Percentiles rank a stretch among this genome's conserved stretches.
These are phyloP conservation scores for Hydrolagus affinis DNA, from an alignment of 2,113 vertebrate genomes.

Conservation along the genomic window DNA sequence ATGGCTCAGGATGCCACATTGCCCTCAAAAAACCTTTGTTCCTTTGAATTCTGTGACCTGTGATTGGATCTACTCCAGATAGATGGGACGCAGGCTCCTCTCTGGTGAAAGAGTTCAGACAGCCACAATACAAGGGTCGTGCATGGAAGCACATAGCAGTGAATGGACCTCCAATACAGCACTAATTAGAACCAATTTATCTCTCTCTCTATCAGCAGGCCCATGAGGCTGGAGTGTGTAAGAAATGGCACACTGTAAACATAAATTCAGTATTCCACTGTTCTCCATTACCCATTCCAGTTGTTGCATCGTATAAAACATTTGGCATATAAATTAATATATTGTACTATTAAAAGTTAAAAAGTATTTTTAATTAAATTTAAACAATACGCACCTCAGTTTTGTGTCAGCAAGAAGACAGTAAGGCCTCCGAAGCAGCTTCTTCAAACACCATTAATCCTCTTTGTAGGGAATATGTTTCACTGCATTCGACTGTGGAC, in stretches of 20 bases:
- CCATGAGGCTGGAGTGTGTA: background rate
- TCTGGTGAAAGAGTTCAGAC: background rate
- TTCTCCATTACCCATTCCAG: background rate
- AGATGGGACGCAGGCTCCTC: background rate
- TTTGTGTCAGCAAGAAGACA: background rate
- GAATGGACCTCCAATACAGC: background rate
- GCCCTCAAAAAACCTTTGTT: too few species aligned
- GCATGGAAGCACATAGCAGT: background rate
- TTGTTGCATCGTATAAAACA: constrained; percentile 8
- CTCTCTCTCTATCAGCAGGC: background rate
- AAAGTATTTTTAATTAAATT: background rate
- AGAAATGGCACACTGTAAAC: background rate
- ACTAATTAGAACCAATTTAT: constrained; percentile 27
- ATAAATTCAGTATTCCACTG: background rate
- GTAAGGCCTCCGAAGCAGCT: background rate
- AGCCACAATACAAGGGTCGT: background rate
- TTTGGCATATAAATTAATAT: background rate
- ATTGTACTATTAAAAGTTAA: background rate
- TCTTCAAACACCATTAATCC: background rate
- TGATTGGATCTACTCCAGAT: background rate
- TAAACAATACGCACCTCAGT: background rate
- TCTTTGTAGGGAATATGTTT: too few species aligned
- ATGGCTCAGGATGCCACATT: too few species aligned
- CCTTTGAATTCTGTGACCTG: background rate
- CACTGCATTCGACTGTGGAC: too few species aligned